Conservation (phyloP, 2,888 invertebrate genomes). For the Bellardia pandia region DNA sequence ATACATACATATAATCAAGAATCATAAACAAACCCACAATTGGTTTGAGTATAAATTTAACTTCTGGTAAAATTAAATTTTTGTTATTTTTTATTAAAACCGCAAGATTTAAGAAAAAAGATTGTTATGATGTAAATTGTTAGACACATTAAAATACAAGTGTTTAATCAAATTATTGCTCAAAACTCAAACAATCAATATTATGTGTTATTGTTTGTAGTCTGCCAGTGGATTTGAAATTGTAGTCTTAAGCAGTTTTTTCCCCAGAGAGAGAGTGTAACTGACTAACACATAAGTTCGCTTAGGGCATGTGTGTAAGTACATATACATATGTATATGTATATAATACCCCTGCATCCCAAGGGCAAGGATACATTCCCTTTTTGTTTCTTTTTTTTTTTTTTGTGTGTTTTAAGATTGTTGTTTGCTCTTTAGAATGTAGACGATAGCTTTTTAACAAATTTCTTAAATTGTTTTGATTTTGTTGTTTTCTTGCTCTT, state of each 20-base stretch:
- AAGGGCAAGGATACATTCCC: constrained; percentile 9
- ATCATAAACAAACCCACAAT: background rate
- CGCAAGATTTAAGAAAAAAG: background rate
- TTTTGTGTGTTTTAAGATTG: background rate
- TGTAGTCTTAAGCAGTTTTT: constrained; percentile 2
- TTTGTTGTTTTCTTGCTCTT: constrained; percentile 16
- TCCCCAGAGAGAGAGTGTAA: background rate
- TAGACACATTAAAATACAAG: background rate
- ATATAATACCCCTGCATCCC: background rate
- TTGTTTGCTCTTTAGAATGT: constrained; percentile 39
- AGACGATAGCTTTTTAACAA: constrained; percentile 54
- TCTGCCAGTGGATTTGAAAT: background rate
- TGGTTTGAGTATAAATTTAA: background rate
- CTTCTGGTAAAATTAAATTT: background rate
- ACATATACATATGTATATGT: background rate
- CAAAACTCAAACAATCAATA: constrained; percentile 31
- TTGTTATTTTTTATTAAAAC: background rate
- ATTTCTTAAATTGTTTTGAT: constrained; percentile 64
- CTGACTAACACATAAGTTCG: background rate
- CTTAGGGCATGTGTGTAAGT: constrained; percentile 1
- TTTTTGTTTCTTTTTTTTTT: background rate
- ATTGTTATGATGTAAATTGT: background rate
- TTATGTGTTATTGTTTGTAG: constrained; percentile 13
- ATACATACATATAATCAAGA: background rate
- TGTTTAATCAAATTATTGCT: constrained; percentile 36